phyloP scores from a whole-genome alignment of 2,888 invertebrate species.

The Tetramorium bicarinatum region DNA sequence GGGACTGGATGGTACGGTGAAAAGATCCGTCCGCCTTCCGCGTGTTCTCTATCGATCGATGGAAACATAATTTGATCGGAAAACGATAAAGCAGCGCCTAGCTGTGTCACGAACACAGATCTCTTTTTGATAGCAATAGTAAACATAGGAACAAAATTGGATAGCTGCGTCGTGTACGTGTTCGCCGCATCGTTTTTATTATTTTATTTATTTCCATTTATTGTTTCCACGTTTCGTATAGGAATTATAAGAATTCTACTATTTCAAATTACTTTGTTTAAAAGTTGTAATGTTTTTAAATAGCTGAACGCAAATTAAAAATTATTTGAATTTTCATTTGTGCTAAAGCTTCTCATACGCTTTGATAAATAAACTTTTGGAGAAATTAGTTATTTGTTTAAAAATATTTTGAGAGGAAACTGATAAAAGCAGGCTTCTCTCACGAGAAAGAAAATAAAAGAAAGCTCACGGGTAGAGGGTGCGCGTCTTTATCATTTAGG shows the following conservation, averaged over 20 bases:
- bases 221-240: background rate
- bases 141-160: conserved; percentile 49
- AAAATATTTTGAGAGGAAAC: conserved; percentile 33
- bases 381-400: conserved; percentile 24
- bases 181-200: background rate
- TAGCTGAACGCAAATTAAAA: background rate
- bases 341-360: background rate
- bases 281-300: background rate
- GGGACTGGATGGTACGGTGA: conserved; percentile 61
- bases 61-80: conserved; percentile 64
- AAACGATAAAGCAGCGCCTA: conserved; percentile 60
- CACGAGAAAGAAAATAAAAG: conserved; percentile 10
- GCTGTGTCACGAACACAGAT: conserved; percentile 56
- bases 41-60: conserved; percentile 48
- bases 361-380: conserved; percentile 38
- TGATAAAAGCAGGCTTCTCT: conserved; percentile 15
- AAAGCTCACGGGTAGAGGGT: conserved; percentile 16
- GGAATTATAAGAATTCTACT: background rate
- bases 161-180: conserved; percentile 1
- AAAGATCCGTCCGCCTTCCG: conserved; percentile 57
- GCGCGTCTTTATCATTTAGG: conserved; percentile 72
- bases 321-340: conserved; percentile 16
- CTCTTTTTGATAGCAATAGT: conserved; percentile 47
- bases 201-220: conserved; percentile 41
- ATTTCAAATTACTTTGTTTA: background rate